These are phyloP conservation scores for Gadopsis bispinosus DNA, from an alignment of 2,797 vertebrate genomes.

Conservation along the genomic window DNA sequence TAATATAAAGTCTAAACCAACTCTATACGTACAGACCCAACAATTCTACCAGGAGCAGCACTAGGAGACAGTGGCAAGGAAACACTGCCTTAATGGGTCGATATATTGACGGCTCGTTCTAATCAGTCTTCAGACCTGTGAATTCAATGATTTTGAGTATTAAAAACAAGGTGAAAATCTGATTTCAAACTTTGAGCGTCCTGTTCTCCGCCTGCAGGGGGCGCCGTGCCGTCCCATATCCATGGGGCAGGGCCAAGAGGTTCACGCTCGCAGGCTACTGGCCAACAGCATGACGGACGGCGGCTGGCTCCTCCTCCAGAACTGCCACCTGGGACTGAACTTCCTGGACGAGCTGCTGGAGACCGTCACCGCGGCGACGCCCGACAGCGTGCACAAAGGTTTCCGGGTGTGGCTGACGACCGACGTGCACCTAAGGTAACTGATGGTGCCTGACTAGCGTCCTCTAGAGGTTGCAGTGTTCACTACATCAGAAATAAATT, in stretches of 20 bases:
- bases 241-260: slow-evolving; percentile 91
- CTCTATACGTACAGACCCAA: too few species aligned
- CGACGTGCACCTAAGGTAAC: slow-evolving; percentile 82
- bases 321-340: slow-evolving; percentile 89
- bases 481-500: not conserved
- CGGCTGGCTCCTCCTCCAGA: slow-evolving; percentile 91
- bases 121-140: not conserved
- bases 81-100: not conserved
- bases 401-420: slow-evolving; percentile 90
- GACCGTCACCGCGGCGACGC: slow-evolving; percentile 71
- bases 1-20: too few species aligned
- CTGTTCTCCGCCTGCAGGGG: slow-evolving; percentile 72
- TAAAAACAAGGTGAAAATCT: not conserved
- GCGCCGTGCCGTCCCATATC: slow-evolving; percentile 86
- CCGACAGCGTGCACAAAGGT: slow-evolving; percentile 73
- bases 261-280: slow-evolving; percentile 87
- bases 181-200: not conserved
- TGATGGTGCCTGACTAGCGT: not conserved
- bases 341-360: slow-evolving; percentile 89
- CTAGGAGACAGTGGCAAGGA: too few species aligned
- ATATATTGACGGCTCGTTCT: not conserved
- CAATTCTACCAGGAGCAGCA: too few species aligned
- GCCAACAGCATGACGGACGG: slow-evolving; percentile 87
- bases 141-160: not conserved
- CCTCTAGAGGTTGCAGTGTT: not conserved